A percentile compares a stretch with the other conserved stretches of the same genome.
These are phyloP conservation scores for Macaria liturata DNA, from an alignment of 2,888 invertebrate genomes.

Conservation along the genomic window DNA sequence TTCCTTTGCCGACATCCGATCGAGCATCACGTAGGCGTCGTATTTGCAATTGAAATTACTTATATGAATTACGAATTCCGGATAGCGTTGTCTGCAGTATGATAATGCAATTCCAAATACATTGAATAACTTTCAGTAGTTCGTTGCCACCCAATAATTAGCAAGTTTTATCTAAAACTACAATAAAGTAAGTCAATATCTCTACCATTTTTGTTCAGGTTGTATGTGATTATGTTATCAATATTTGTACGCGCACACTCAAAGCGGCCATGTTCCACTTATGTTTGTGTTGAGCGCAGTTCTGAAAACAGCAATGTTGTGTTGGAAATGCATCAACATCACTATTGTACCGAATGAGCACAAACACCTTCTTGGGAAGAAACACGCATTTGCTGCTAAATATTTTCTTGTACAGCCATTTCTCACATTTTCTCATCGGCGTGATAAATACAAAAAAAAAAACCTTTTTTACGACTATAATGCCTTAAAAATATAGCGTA, in stretches of 20 bases:
- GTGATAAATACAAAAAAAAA: neutral
- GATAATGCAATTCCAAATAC: neutral
- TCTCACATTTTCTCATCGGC: conserved; percentile 46
- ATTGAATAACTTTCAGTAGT: too few relatives aligned
- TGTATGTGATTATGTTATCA: too few relatives aligned
- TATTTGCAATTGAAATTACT: conserved; percentile 21
- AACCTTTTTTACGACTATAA: too few relatives aligned
- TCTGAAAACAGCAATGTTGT: conserved; percentile 74
- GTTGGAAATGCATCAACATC: conserved; percentile 62
- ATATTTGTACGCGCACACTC: too few relatives aligned
- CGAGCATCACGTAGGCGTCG: conserved; percentile 14
- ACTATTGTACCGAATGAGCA: conserved; percentile 65
- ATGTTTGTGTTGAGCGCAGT: conserved; percentile 43
- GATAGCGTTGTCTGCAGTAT: conserved; percentile 11
- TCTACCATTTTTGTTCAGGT: too few relatives aligned
- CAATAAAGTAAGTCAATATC: too few relatives aligned
- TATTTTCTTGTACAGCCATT: conserved; percentile 59
- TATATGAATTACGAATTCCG: conserved; percentile 20
- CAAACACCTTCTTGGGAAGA: conserved; percentile 54
- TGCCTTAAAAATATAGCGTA: too few relatives aligned
- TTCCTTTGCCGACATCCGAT: conserved; percentile 11
- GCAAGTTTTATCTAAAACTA: too few relatives aligned
- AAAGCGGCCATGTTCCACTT: conserved; percentile 30
- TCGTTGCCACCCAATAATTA: too few relatives aligned
- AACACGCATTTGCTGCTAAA: conserved; percentile 66